Percentiles rank a stretch among this genome's conserved stretches.
Conservation (phyloP, 2,888 invertebrate species). For the Stenodera caucasica region DNA sequence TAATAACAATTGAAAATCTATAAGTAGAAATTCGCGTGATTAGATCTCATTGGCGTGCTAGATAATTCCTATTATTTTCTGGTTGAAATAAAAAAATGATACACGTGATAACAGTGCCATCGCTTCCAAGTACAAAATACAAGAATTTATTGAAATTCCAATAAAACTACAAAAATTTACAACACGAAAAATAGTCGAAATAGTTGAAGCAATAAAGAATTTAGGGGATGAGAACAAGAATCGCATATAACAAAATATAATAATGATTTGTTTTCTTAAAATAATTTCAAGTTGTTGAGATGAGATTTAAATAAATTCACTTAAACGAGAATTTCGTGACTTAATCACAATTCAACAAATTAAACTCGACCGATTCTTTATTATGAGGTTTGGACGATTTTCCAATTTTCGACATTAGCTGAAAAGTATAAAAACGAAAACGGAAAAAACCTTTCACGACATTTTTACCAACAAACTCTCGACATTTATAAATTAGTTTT, state of each 20-base stretch:
- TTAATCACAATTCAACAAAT: no score
- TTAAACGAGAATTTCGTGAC: no score
- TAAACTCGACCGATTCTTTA: no score
- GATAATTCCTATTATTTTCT: slow-evolving; percentile 12
- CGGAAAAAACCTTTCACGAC: not conserved
- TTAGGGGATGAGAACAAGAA: no score
- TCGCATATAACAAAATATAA: no score
- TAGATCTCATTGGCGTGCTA: slow-evolving; percentile 26
- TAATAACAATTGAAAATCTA: not conserved
- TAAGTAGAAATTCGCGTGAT: slow-evolving; percentile 33
- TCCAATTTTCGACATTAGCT: not conserved
- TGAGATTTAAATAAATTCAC: no score
- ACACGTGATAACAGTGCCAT: slow-evolving; percentile 35
- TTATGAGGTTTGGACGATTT: not conserved
- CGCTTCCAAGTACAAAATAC: slow-evolving; percentile 25
- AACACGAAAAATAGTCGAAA: slow-evolving; percentile 11
- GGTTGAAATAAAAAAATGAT: slow-evolving; percentile 17
- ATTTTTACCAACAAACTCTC: not conserved
- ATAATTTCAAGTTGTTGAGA: no score
- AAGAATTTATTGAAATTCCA: slow-evolving; percentile 28
- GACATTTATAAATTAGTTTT: slow-evolving; percentile 3
- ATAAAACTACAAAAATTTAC: slow-evolving; percentile 22
- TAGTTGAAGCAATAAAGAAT: slow-evolving; percentile 4
- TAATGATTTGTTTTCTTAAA: no score
- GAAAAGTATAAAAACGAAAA: not conserved